These are phyloP conservation scores for Luperina nickerlii DNA, from an alignment of 2,888 invertebrate genomes.

Conservation along the genomic window DNA sequence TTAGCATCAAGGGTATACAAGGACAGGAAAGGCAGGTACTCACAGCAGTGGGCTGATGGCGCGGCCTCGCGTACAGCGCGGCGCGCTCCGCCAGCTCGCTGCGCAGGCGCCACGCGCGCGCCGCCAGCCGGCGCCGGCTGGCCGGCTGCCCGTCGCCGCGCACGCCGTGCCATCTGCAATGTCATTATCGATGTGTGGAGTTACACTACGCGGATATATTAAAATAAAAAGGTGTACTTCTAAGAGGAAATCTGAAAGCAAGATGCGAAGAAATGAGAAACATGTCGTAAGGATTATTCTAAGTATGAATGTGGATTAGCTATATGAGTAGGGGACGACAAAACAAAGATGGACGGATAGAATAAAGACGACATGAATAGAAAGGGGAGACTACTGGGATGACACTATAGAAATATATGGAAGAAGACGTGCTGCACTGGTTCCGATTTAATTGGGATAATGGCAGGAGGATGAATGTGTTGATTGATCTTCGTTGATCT, in stretches of 20 bases:
- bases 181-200: background rate
- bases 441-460: background rate
- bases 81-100: constrained; percentile 84
- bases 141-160: constrained; percentile 75
- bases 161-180: constrained; percentile 81
- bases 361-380: background rate
- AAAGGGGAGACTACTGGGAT: background rate
- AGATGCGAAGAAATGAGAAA: background rate
- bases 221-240: background rate
- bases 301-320: background rate
- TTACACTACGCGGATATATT: background rate
- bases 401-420: background rate
- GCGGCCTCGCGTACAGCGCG: constrained; percentile 80
- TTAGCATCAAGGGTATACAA: background rate
- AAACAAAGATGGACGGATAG: background rate
- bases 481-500: background rate
- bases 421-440: no score
- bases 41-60: constrained; percentile 66
- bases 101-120: constrained; percentile 85
- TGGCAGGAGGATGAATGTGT: background rate
- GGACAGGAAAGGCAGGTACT: constrained; percentile 13
- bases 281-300: background rate
- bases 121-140: constrained; percentile 76
- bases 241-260: background rate
- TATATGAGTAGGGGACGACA: background rate